These are phyloP conservation scores for Pleuronectes platessa DNA, from an alignment of 2,113 vertebrate genomes.

Conservation along the genomic window DNA sequence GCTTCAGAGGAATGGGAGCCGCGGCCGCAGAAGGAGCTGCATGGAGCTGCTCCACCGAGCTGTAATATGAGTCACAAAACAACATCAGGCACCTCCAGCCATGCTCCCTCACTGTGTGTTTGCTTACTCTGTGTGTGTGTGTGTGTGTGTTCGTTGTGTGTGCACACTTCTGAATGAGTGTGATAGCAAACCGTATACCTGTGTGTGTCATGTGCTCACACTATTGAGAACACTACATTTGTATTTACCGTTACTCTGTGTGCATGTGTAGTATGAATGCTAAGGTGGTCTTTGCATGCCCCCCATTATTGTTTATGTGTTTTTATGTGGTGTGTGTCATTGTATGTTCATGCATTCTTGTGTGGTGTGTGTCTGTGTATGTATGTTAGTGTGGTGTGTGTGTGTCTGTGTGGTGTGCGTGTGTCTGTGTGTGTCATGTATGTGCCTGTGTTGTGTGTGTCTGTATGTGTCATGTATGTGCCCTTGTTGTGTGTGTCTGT, in stretches of 20 bases:
- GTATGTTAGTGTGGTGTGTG: neutral
- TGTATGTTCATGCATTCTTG: neutral
- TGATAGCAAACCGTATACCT: neutral
- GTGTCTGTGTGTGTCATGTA: too few relatives aligned
- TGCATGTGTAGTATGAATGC: neutral
- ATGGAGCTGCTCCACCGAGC: constrained; percentile 53
- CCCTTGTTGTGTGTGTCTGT: too few relatives aligned
- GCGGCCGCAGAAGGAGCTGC: constrained; percentile 58
- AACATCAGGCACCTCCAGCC: constrained; percentile 67
- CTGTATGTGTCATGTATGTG: neutral
- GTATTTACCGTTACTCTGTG: neutral
- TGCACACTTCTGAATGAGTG: constrained; percentile 15
- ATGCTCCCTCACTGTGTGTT: constrained; percentile 35
- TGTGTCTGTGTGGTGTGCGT: too few relatives aligned
- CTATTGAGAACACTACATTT: neutral
- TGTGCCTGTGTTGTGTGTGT: neutral
- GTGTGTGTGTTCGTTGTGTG: neutral
- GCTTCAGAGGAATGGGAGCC: constrained; percentile 73
- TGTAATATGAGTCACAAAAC: constrained; percentile 67
- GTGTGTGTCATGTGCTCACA: constrained; percentile 6
- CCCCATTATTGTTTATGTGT: neutral
- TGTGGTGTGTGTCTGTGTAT: too few relatives aligned
- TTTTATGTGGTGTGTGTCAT: neutral
- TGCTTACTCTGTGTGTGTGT: constrained; percentile 5
- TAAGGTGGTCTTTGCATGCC: neutral